phyloP scores from a whole-genome alignment of 1,140 invertebrate species.

The Oryctes rhinoceros region DNA sequence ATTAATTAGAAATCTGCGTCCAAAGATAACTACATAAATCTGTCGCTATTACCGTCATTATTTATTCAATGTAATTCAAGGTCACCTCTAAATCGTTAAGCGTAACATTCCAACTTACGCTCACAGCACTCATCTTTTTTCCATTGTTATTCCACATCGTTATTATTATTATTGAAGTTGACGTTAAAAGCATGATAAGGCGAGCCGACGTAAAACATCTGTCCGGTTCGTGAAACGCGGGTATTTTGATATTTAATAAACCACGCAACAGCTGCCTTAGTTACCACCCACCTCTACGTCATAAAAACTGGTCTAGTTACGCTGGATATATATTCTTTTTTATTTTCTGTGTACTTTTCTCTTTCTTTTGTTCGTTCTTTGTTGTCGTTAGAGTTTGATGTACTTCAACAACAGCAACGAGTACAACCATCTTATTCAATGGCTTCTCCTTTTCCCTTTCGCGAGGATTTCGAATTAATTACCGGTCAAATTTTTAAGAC shows the following conservation, averaged over 20 bases:
- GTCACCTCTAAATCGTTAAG: constrained; percentile 21
- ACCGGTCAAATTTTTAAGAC: no score
- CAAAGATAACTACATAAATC: not conserved
- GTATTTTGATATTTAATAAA: constrained; percentile 37
- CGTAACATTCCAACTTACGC: constrained; percentile 13
- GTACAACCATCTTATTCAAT: no score
- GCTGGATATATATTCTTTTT: not conserved
- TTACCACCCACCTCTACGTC: constrained; percentile 10
- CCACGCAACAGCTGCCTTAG: constrained; percentile 28
- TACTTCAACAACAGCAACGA: no score
- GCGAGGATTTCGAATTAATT: no score
- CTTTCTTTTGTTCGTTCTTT: not conserved
- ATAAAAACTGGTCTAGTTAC: constrained; percentile 37
- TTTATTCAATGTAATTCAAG: not conserved
- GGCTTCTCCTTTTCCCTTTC: no score
- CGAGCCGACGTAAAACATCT: constrained; percentile 17
- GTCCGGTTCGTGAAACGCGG: constrained; percentile 22
- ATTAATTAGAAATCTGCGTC: not conserved
- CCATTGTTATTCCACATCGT: not conserved
- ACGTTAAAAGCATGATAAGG: constrained; percentile 17
- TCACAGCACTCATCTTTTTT: not conserved
- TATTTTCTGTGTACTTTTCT: not conserved
- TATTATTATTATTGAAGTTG: constrained; percentile 30
- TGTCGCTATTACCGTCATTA: constrained; percentile 5
- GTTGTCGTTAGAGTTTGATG: not conserved